Base-by-base conservation (phyloP, 2,113 vertebrate genomes). In the Cochlearius cochlearius region DNA sequence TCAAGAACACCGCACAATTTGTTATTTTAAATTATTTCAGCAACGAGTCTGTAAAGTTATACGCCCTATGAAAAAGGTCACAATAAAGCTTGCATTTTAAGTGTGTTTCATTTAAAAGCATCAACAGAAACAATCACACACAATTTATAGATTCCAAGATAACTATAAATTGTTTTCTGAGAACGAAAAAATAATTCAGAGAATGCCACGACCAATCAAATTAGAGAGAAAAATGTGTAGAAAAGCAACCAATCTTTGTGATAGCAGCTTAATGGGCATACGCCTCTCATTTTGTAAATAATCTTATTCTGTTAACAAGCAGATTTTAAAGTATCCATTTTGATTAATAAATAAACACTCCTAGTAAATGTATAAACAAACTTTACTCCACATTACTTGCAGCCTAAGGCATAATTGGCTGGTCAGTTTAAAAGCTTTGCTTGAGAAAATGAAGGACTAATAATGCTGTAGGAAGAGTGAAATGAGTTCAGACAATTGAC, bases 401-500 rank as follows among this genome's bases (percentile, higher is more conserved):
- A 90, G 71, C 60, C 71, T 88, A 64, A 86, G 56, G 79, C 43
- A 75, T 95, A 96, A 95, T 80, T 87, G 62, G 11, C 74, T 77
- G 59, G 75, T 94, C 73, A 95, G 6, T 96, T 97, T 90, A 92
- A 86, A 96, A 88, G 32, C 27, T 86, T 59, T 90, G 25, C 68
- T 89, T 94, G 89, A 87, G 84, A 95, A 97, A 98, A 98, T 96
- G 72, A 98, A 98, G 94, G 86, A 53, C 96, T 97, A 96, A 97
- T 96, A 93, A 97, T 97, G 96, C 95, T 97, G 92, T 92, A 94
- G 73, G 85, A 92, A 97, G 94, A 96, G 74, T 86, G 88, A 98
- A 98, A 98, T 96, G 83, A 97, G 96, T 97, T 98, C 94, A 98
- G 97, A 98, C 97, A 98, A 98, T 96, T 98, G 98, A 98, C 97